Base-by-base conservation (phyloP, 2,113 vertebrate genomes). In the Lathamus discolor region DNA sequence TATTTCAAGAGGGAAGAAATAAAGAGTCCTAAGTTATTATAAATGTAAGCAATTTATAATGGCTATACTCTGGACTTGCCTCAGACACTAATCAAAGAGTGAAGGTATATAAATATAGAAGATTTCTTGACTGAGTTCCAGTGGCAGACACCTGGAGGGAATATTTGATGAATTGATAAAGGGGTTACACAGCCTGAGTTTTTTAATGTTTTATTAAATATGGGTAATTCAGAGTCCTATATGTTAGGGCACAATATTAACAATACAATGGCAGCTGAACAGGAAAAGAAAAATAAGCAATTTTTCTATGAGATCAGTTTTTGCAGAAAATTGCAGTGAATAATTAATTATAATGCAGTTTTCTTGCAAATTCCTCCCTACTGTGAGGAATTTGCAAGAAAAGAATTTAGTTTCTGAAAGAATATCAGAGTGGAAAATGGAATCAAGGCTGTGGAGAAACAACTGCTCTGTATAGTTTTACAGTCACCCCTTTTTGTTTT, bases 351-450 rank as follows among this genome's bases (percentile, higher is more conserved):
- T 76, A 52, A 62, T 52, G 16, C 23, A 87, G 29, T 72, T 91
- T 94, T 94, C 67, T 78, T 88, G 70, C 81, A 90, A 88, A 80
- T 68, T 79, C 20, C 18, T 90, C 67, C n/a, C n/a, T n/a, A n/a
- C n/a, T n/a, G n/a, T n/a, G 20, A 83, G 44, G 33, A 59, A 59
- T 59, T n/a, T 59, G 33, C 13, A 59, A 59, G 55, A 59, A n/a
- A 59, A 20, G 20, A 59, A n/a, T 59, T 64, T 73, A 73, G 33
- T 62, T 95, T 85, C 63, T 69, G 37, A 92, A 88, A 94, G 69
- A 91, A 76, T 55, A 79, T 7, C 9, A 22, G 67, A 88, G 27
- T 64, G 25, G 24, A n/a, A 49, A 92, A 86, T 28, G 7, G 63
- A 88, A 73, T 62, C 27, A 78, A 67, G 74, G 49, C n/a, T 59